Base-by-base conservation (phyloP, 2,888 invertebrate genomes). In the Nomada fucata region DNA sequence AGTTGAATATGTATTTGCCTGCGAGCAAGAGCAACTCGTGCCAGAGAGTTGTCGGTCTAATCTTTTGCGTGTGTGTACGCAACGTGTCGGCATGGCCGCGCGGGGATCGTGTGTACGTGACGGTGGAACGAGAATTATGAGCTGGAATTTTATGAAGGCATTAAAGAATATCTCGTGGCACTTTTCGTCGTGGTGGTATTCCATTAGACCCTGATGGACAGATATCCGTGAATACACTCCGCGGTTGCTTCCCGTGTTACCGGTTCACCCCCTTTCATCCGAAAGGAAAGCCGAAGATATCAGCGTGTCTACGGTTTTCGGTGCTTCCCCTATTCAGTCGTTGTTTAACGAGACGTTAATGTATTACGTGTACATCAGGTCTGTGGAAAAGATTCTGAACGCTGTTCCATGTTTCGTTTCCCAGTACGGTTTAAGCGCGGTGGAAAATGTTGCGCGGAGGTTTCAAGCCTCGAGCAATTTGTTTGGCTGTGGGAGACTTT, bases 1-100 rank as follows among this genome's bases (percentile, higher is more conserved):
- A 88, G 90, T 84, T 90, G 90, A 90, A 90, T 91, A 36, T 36
- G 36, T 36, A 88, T 91, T 91, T 89, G 89, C 86, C 88, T 84
- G 82, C 74, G 79, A 86, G 88, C 84, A 67, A 47, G 76, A 76
- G 69, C 65, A 80, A 82, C 78, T 83, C 84, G 75, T 52, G 77
- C 74, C 71, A 52, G 78, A 55, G 76, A 82, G 67, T 74, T 78
- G 70, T 55, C 79, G 83, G 72, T 72, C 82, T 82, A 82, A 82
- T 84, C 83, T 82, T 84, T 76, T 47, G 53, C 65, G 72, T 55
- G 69, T 61, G 73, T 83, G 75, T 76, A 61, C 36, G 67, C 65
- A 47, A 63, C 64, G 78, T 68, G 68, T 59, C 44, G n/a, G 64
- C 47, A 42, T 7, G 36, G 36, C 7, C 36, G 36, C 0, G 36